Evolutionary conservation across 2,888 invertebrate genomes (phyloP), one percentile per base, ranked within the genome.

Genomic region (Meliscaeva auricollis): DNA sequence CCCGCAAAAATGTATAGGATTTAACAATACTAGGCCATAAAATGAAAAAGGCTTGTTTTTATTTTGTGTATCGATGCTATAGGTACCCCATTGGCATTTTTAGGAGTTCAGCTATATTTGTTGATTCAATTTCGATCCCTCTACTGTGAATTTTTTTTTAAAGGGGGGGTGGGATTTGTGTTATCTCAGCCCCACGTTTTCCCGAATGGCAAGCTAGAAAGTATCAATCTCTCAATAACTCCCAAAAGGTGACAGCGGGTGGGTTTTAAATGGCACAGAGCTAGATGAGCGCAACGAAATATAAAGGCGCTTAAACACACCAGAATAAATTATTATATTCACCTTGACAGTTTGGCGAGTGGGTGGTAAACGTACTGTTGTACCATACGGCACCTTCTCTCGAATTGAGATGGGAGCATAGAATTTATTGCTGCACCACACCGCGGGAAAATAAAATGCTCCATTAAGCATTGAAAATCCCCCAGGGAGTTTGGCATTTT

Each of bases 401-500:
- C 17, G 48, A 26, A 70, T 72, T 20, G 66, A 46, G 74, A 69
- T 78, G 41, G 22, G 52, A 26, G 69, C 11, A 72, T 50, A 62
- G 75, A 84, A 84, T 84, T 80, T 84, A 84, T 84, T 46, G 60
- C 80, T 62, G 74, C 54, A 54, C 35, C 69, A 69, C 62, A 69
- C 81, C 73, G 52, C 69, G 54, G 76, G 81, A 85, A 87, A 87
- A 87, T 85, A 80, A 87, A 87, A 80, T 64, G 85, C 81, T 70
- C 80, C 81, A 87, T 87, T 85, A 85, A 85, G 62, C 78, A 87
- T 85, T 85, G 87, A 79, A 85, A 77, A 80, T 77, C 74, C 80
- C 70, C 77, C 48, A 48, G 81, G 77, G 81, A 64, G 75, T 58
- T 11, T 17, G 38, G 13, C 22, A 56, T 46, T 46, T 48, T 46